phyloP scores from a whole-genome alignment of 2,797 vertebrate genomes.

The Hephaestus fuliginosus region DNA sequence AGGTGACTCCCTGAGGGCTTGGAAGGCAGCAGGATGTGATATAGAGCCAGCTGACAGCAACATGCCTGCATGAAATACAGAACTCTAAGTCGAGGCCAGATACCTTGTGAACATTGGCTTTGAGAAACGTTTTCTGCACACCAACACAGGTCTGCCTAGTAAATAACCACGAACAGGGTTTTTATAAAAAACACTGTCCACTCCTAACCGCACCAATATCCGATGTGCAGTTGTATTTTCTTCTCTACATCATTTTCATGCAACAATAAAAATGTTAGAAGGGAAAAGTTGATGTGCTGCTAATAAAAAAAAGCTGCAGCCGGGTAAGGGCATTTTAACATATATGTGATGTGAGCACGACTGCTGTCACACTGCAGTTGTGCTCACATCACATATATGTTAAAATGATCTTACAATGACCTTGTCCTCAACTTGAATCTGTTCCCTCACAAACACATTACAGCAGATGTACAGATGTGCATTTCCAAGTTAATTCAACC shows the following conservation, averaged over 20 bases:
- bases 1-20: slow-evolving; percentile 45
- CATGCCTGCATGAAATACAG: slow-evolving; percentile 29
- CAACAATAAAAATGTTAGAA: slow-evolving; percentile 23
- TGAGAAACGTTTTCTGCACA: slow-evolving; percentile 45
- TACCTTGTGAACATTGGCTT: slow-evolving; percentile 41
- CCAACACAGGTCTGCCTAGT: slow-evolving; percentile 31
- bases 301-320: slow-evolving; percentile 24
- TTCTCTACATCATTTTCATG: slow-evolving; percentile 27
- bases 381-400: not conserved
- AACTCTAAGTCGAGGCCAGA: slow-evolving; percentile 38
- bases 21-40: slow-evolving; percentile 40
- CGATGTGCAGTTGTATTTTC: slow-evolving; percentile 21
- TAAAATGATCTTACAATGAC: slow-evolving; percentile 1
- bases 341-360: too few species aligned
- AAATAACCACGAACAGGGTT: slow-evolving; percentile 15
- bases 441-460: not conserved
- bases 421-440: slow-evolving; percentile 22
- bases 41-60: slow-evolving; percentile 42
- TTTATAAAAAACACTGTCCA: slow-evolving; percentile 23
- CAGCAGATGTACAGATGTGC: not conserved
- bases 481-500: slow-evolving; percentile 23
- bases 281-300: not conserved
- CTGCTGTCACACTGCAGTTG: not conserved
- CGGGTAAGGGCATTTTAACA: too few species aligned
- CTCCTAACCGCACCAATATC: not conserved